Evolutionary conservation across 2,113 vertebrate genomes (phyloP).

Genomic region (Orcinus orca): DNA sequence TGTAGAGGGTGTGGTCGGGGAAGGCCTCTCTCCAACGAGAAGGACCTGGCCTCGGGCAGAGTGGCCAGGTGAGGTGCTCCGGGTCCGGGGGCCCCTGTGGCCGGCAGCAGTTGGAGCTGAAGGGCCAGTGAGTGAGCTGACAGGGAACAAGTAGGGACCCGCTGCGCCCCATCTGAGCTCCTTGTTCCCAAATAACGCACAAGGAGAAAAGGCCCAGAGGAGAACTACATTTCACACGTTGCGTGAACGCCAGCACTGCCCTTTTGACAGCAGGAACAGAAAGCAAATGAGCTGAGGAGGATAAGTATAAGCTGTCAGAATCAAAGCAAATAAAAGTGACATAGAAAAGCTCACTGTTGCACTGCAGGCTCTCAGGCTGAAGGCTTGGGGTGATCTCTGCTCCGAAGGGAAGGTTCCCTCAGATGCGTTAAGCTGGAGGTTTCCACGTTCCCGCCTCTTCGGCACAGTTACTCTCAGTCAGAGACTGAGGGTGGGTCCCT

Average conservation of each 20-base stretch:
- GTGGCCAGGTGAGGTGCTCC: neutral
- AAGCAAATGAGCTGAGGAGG: neutral
- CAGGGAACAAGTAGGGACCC: neutral
- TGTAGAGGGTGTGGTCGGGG: neutral
- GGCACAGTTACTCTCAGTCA: neutral
- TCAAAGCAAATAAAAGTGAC: neutral
- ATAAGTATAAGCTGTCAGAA: neutral
- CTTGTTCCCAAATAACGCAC: neutral
- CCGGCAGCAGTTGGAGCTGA: neutral
- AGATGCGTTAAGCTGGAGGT: neutral
- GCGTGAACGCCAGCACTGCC: neutral
- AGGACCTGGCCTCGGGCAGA: neutral
- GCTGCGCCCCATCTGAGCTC: neutral
- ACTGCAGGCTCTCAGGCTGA: neutral
- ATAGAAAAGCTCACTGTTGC: neutral
- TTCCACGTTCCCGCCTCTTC: neutral
- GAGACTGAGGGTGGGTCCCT: neutral
- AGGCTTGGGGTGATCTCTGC: neutral
- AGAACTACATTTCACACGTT: neutral
- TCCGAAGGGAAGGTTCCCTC: neutral
- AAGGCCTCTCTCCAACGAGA: neutral
- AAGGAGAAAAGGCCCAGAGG: neutral
- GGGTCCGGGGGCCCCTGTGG: neutral
- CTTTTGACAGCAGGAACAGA: slow-evolving; percentile 1
- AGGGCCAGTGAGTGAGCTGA: neutral